A percentile compares a stretch with the other conserved stretches of the same genome.
Conservation (phyloP, 2,797 vertebrate species). For the Halcyon leucocephala region DNA sequence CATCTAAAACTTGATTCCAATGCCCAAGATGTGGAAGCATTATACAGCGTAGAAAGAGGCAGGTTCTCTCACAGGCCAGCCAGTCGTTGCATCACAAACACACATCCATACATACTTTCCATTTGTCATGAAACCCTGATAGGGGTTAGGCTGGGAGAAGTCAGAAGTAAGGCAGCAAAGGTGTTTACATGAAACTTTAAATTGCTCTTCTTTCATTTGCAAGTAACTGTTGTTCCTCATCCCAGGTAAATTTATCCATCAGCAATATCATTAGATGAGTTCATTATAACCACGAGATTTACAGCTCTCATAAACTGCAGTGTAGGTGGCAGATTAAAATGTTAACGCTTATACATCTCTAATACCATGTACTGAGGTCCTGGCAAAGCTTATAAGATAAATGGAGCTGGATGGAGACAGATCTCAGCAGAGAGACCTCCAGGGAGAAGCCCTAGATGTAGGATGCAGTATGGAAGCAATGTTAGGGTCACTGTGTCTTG, state of each 20-base stretch:
- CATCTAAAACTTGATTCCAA: background rate
- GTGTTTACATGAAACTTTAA: constrained; percentile 69
- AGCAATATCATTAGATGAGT: constrained; percentile 75
- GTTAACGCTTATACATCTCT: constrained; percentile 56
- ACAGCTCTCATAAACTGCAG: constrained; percentile 69
- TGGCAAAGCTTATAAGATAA: background rate
- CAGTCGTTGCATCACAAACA: background rate
- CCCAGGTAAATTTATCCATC: constrained; percentile 70
- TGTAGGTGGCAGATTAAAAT: constrained; percentile 75
- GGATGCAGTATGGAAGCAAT: background rate
- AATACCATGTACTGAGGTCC: background rate
- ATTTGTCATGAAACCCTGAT: constrained; percentile 46
- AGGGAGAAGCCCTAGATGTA: background rate
- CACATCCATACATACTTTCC: constrained; percentile 42
- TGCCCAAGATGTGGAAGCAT: background rate
- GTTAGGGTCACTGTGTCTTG: background rate
- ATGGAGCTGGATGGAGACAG: background rate
- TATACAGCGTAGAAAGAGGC: background rate
- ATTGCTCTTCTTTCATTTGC: constrained; percentile 65
- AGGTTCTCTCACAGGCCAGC: background rate
- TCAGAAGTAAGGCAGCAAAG: constrained; percentile 38
- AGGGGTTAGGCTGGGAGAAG: constrained; percentile 61
- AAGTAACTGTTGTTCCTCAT: constrained; percentile 62
- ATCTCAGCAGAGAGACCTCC: background rate
- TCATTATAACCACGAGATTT: constrained; percentile 72